Conservation (phyloP, 1,140 invertebrate species). For the Zaprionus vittiger region DNA sequence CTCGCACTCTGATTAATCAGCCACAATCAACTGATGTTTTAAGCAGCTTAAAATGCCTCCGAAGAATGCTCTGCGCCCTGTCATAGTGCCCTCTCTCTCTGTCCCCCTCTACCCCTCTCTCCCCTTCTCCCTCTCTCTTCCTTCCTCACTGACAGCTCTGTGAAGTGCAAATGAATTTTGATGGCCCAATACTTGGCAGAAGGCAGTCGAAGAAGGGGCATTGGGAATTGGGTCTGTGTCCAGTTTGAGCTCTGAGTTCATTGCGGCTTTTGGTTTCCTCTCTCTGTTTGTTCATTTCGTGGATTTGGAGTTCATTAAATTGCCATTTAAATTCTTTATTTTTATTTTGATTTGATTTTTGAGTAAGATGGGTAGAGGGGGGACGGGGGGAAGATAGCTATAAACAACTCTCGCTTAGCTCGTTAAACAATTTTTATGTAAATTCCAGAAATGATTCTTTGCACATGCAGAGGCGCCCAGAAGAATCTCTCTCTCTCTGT, state of each 20-base stretch:
- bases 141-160: slow-evolving; percentile 47
- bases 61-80: slow-evolving; percentile 12
- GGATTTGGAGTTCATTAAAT: slow-evolving; percentile 81
- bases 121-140: not conserved
- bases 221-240: slow-evolving; percentile 3
- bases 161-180: slow-evolving; percentile 79
- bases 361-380: not conserved
- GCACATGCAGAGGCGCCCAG: slow-evolving; percentile 57
- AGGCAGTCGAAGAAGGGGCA: not conserved
- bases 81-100: not conserved
- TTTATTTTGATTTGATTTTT: slow-evolving; percentile 61
- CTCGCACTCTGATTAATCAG: slow-evolving; percentile 80
- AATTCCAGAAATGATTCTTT: slow-evolving; percentile 73
- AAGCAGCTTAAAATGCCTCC: slow-evolving; percentile 76
- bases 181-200: slow-evolving; percentile 62
- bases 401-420: slow-evolving; percentile 59
- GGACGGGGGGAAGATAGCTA: slow-evolving; percentile 21
- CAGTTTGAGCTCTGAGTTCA: not conserved
- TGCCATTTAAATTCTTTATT: slow-evolving; percentile 80
- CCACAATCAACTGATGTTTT: slow-evolving; percentile 82
- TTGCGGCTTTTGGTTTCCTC: not conserved
- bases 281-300: slow-evolving; percentile 66
- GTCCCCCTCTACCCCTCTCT: not conserved
- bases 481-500: not conserved
- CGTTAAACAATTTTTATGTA: slow-evolving; percentile 78